Conservation (phyloP, 2,888 invertebrate species). For the Sabatieria punctata region DNA sequence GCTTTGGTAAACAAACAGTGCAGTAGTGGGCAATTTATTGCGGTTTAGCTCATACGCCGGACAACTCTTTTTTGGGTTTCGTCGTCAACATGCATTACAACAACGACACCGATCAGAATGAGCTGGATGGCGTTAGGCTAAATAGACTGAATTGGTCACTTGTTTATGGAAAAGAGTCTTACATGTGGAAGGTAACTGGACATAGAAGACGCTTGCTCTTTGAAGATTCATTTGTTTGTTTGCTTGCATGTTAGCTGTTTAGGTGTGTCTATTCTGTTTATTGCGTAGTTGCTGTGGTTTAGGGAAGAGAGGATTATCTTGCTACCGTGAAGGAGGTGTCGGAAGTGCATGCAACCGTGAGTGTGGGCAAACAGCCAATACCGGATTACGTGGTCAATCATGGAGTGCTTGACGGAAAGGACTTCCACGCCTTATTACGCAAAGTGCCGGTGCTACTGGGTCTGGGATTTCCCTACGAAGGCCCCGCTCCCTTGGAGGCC, state of each 20-base stretch:
- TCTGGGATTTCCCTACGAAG: constrained; percentile 37
- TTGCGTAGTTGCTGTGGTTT: too few species aligned
- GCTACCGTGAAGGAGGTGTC: constrained; percentile 17
- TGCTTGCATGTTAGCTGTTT: not conserved
- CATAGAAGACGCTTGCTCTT: constrained; percentile 21
- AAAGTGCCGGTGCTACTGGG: constrained; percentile 34
- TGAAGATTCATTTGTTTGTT: too few species aligned
- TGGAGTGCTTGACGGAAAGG: constrained; percentile 32
- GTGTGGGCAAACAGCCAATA: constrained; percentile 13
- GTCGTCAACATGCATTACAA: constrained; percentile 34
- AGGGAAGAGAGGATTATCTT: constrained; percentile 29
- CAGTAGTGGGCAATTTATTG: not conserved
- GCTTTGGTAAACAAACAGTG: too few species aligned
- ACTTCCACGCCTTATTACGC: constrained; percentile 29
- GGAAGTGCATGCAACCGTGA: constrained; percentile 35
- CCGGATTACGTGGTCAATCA: constrained; percentile 34
- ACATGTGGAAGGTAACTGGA: constrained; percentile 35
- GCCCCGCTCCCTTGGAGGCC: constrained; percentile 39
- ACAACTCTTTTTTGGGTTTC: constrained; percentile 39
- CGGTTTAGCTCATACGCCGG: constrained; percentile 31
- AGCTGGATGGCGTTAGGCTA: not conserved
- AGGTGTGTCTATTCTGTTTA: constrained; percentile 1
- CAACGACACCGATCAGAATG: not conserved
- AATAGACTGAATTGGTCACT: constrained; percentile 28
- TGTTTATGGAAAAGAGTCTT: constrained; percentile 37